phyloP scores from a whole-genome alignment of 2,113 vertebrate species.

The Choloepus hoffmanni region DNA sequence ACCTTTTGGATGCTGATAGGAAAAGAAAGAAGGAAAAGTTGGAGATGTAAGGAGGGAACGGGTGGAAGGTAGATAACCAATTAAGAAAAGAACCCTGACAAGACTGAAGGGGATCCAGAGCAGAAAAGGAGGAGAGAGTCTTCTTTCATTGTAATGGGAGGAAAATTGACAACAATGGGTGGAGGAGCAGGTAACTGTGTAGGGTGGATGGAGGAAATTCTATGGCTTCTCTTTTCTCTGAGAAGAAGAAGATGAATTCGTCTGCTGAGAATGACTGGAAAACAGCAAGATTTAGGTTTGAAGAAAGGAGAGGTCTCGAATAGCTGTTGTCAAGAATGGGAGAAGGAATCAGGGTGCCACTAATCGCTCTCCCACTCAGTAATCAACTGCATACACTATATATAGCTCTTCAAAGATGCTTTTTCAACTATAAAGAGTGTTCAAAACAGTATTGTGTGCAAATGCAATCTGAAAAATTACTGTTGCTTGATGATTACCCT shows the following conservation, averaged over 20 bases:
- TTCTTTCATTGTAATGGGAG: neutral
- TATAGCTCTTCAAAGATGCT: neutral
- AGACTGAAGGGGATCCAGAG: neutral
- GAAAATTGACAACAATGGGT: neutral
- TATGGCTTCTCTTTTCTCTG: neutral
- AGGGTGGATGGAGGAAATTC: neutral
- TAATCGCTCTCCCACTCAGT: neutral
- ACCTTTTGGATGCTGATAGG: neutral
- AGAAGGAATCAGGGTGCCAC: neutral
- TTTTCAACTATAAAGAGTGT: neutral
- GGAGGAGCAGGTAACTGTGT: neutral
- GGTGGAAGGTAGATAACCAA: neutral
- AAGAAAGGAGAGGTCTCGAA: neutral
- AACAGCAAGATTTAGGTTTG: neutral
- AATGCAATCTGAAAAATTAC: conserved; percentile 23
- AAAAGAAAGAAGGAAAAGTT: neutral
- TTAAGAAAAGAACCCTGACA: neutral
- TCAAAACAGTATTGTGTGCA: neutral
- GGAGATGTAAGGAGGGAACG: neutral
- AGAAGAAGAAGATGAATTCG: neutral
- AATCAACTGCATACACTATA: neutral
- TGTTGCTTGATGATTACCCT: conserved; percentile 29
- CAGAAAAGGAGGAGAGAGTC: no score
- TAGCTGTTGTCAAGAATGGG: neutral
- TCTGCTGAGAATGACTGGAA: neutral